Evolutionary conservation across 2,113 vertebrate species (phyloP), one percentile per base, ranked within the genome.

Genomic region (Sphaerodactylus townsendi): DNA sequence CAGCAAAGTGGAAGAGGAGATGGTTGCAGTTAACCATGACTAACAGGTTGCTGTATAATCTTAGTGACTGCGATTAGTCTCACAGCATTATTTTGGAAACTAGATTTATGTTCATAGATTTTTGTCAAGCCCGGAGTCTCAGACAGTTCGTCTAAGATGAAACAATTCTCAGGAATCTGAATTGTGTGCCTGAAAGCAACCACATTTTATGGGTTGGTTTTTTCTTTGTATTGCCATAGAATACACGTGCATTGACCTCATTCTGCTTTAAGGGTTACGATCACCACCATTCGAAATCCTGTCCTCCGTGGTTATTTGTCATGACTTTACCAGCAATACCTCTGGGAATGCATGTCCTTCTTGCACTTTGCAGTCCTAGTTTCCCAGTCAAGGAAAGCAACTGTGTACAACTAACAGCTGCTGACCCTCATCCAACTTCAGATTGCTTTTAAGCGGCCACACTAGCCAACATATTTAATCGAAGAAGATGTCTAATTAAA

Each of bases 401-500:
- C 19, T 2, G 15, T 30, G 56, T 77, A 66, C 73, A 53, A 64
- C 44, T 66, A 78, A 77, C 33, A 17, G 48, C 68, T 25, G 35
- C 64, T 53, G 56, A 50, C 75, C 46, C 30, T 41, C 35, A 28
- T 71, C 44, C 69, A 33, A 28, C 73, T 72, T 72, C 46, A 68
- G 70, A 56, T 44, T 64, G 66, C 75, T 64, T 81, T 53, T 10
- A 53, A 56, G 44, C 62, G 30, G 46, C n/a, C 73, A 25, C 64
- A 68, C 59, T 64, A 46, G 56, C 50, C 37, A 50, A 46, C 37
- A 69, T n/a, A 4, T 39, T 75, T 69, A 48, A 81, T 62, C 78
- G 41, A 79, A 66, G 35, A 69, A 71, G 66, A 70, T 23, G 59
- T 39, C 59, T 4, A 53, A 79, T 77, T 85, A 81, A 77, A 77